These are phyloP conservation scores for Sorex araneus DNA, from an alignment of 2,113 vertebrate genomes.

Conservation along the genomic window DNA sequence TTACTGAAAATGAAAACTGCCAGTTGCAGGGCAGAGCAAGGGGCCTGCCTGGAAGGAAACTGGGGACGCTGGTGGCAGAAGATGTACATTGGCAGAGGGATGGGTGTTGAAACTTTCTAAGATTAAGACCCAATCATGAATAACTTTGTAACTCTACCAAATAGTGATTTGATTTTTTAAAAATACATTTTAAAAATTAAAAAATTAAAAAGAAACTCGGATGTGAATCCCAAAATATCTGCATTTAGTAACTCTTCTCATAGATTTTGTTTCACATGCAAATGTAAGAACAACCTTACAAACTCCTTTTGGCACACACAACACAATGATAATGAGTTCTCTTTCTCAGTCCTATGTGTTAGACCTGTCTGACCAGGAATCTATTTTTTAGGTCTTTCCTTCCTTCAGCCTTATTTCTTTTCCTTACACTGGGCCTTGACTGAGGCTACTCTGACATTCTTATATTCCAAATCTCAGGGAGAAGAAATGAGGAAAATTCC, in stretches of 20 bases:
- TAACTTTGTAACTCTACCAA: no score
- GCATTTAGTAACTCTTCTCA: background rate
- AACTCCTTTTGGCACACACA: background rate
- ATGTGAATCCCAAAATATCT: background rate
- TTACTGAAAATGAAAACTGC: constrained; percentile 1
- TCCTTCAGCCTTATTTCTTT: background rate
- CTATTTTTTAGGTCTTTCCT: background rate
- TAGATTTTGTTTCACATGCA: background rate
- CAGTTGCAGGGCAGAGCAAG: background rate
- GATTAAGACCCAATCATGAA: no score
- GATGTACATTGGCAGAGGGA: no score
- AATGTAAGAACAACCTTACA: background rate
- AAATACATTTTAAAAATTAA: no score
- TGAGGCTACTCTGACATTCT: background rate
- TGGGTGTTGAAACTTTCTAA: no score
- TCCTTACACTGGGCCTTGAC: background rate
- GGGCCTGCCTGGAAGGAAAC: no score
- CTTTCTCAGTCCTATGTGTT: background rate
- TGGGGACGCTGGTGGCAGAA: no score
- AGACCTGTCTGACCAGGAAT: background rate
- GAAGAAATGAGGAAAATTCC: background rate
- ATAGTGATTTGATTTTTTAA: no score
- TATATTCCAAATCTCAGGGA: background rate
- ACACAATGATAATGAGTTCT: background rate
- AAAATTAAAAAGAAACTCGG: background rate